Percentiles rank a stretch among this genome's conserved stretches.
These are phyloP conservation scores for Orgyia antiqua DNA, from an alignment of 2,888 invertebrate species.

Conservation along the genomic window DNA sequence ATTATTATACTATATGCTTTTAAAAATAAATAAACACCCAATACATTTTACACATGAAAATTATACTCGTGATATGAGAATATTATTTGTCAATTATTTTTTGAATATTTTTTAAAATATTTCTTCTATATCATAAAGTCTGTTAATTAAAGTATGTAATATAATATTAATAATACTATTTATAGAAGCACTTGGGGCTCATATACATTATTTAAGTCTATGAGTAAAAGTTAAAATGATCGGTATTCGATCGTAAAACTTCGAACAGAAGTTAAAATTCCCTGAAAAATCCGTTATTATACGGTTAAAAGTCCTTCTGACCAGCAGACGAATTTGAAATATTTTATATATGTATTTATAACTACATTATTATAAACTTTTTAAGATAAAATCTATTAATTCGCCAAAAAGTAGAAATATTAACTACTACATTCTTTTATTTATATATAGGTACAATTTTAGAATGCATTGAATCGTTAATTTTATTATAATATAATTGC, in stretches of 20 bases:
- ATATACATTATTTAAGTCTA: slow-evolving; percentile 29
- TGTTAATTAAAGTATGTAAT: slow-evolving; percentile 7
- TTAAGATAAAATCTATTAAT: slow-evolving; percentile 15
- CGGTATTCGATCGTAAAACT: slow-evolving; percentile 45
- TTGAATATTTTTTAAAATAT: neutral
- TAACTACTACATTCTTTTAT: slow-evolving; percentile 1
- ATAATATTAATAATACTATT: slow-evolving; percentile 28
- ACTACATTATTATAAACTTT: slow-evolving; percentile 13
- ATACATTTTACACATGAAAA: too few relatives aligned
- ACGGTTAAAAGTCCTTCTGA: slow-evolving; percentile 35
- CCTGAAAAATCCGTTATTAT: slow-evolving; percentile 21
- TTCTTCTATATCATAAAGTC: slow-evolving; percentile 10
- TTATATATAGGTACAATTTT: slow-evolving; percentile 5
- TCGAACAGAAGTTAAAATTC: slow-evolving; percentile 38
- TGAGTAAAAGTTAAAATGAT: slow-evolving; percentile 37
- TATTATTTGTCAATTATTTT: too few relatives aligned
- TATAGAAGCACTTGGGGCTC: slow-evolving; percentile 40
- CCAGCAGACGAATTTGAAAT: slow-evolving; percentile 48
- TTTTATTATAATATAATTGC: too few relatives aligned
- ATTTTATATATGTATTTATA: slow-evolving; percentile 3
- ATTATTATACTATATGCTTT: too few relatives aligned
- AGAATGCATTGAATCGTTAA: too few relatives aligned
- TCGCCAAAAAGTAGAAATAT: neutral
- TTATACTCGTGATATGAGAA: too few relatives aligned
- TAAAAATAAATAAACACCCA: too few relatives aligned